Evolutionary conservation across 2,888 invertebrate genomes (phyloP), one percentile per base, ranked within the genome.

Genomic region (Ochropacha duplaris): DNA sequence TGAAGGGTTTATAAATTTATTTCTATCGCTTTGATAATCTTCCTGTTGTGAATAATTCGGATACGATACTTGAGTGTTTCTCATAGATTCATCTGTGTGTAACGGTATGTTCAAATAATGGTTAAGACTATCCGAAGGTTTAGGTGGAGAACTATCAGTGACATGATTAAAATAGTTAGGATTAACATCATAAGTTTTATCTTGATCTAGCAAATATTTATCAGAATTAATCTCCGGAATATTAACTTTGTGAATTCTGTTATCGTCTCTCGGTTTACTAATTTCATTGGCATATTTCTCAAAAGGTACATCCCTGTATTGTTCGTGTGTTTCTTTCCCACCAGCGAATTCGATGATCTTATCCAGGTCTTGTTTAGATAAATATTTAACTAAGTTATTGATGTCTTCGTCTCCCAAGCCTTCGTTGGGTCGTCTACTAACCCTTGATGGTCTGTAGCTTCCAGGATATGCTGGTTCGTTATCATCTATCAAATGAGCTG

Each of bases 281-380:
- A 28, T 16, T 52, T 31, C 54, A 54, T 51, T 57, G 56, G 22
- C 54, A 49, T 55, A 55, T 22, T 31, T 54, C n/a, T 36, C 36
- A 9, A 19, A 44, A 44, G 44, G 44, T 19, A 16, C 44, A 14
- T 57, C 57, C 16, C 24, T 9, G 8, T 50, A 28, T 24, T 19
- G 16, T 2, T 61, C 60, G 24, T 56, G 59, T 36, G 72, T 76
- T 12, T 78, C 74, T 54, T 75, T 79, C 11, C 74, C 80, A 11
- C 74, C 76, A 6, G 90, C 84, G 1, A 82, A 76, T 57, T 89
- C 84, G 6, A 92, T 65, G 24, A 92, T 81, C 64, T 85, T 89
- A 66, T 89, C 84, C 58, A 92, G 62, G 65, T 92, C 91, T 64
- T 88, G 81, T 72, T 90, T 86, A 3, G 90, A 86, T 49, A 92